Evolutionary conservation across 2,113 vertebrate genomes (phyloP).

Genomic region (Oxyura jamaicensis): DNA sequence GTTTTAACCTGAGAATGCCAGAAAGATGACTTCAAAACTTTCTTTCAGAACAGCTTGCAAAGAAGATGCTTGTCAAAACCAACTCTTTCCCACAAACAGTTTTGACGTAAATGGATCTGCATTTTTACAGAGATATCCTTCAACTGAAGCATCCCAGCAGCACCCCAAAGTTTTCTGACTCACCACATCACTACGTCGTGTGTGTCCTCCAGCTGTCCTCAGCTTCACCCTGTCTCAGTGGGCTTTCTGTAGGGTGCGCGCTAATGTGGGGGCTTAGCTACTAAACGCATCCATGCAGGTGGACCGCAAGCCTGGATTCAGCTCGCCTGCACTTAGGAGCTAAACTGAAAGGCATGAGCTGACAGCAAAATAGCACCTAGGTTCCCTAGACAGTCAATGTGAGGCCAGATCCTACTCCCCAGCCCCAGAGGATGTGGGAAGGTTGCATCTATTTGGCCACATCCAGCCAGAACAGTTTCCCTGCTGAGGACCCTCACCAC

Average conservation of each 20-base stretch:
- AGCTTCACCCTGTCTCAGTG: not conserved
- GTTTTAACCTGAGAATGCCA: not conserved
- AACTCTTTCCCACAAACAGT: not conserved
- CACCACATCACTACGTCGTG: fast-evolving
- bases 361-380: not conserved
- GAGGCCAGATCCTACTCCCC: not conserved
- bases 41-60: not conserved
- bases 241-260: fast-evolving
- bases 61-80: conserved; percentile 3
- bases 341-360: not conserved
- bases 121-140: not conserved
- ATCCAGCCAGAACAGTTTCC: not conserved
- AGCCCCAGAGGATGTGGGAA: not conserved
- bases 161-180: not conserved
- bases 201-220: not conserved
- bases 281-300: not conserved
- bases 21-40: not conserved
- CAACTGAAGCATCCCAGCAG: not conserved
- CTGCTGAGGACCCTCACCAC: fast-evolving
- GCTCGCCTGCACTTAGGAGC: not conserved
- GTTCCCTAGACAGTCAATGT: not conserved
- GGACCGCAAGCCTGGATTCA: not conserved
- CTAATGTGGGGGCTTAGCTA: not conserved
- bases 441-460: not conserved
- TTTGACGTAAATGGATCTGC: not conserved